Conservation (phyloP, 2,113 vertebrate species). For the Podarcis cretensis region DNA sequence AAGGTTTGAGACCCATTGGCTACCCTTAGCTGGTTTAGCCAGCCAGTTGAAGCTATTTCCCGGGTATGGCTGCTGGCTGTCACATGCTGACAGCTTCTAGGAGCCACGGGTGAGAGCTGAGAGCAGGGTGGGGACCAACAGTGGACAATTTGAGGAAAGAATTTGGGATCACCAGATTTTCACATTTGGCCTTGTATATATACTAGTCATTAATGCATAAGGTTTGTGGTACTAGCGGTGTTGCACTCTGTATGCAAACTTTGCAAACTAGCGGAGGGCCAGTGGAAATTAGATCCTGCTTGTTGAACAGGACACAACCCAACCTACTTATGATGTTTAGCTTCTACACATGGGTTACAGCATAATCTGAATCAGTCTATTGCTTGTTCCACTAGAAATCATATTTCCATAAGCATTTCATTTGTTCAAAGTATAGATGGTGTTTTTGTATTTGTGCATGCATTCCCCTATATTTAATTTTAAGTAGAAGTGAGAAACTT, state of each 20-base stretch:
- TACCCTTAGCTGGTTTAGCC: no score
- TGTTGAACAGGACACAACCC: not conserved
- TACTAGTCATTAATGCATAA: not conserved
- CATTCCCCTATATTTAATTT: no score
- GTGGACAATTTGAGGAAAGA: no score
- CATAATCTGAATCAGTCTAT: not conserved
- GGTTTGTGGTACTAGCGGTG: not conserved
- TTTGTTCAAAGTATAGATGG: not conserved
- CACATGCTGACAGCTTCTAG: no score
- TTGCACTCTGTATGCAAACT: not conserved
- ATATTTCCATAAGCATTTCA: not conserved
- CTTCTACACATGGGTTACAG: not conserved
- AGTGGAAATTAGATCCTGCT: not conserved
- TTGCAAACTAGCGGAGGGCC: not conserved
- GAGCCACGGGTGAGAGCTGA: no score
- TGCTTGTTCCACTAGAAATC: not conserved
- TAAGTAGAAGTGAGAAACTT: not conserved
- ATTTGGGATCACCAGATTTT: not conserved
- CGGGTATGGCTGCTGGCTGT: no score
- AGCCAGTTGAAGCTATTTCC: no score
- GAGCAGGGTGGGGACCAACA: no score
- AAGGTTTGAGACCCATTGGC: no score
- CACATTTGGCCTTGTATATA: not conserved
- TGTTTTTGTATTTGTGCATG: no score
- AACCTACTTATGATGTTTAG: not conserved